These are phyloP conservation scores for Nasua narica DNA, from an alignment of 2,797 vertebrate species.

Conservation along the genomic window DNA sequence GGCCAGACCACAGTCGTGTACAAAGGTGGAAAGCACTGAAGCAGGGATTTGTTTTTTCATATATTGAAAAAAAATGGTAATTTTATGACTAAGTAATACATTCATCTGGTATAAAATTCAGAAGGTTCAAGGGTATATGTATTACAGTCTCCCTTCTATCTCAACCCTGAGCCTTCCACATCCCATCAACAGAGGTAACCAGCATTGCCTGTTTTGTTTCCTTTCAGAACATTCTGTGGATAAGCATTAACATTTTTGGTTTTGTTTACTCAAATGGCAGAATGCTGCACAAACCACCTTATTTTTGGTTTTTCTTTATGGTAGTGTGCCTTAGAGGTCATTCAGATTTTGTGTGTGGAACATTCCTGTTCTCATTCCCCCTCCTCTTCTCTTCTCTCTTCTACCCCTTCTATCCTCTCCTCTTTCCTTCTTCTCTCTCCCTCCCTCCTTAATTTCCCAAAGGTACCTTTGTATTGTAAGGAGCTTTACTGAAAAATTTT, in stretches of 20 bases:
- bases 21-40: neutral
- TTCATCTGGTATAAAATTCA: neutral
- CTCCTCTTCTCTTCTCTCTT: neutral
- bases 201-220: neutral
- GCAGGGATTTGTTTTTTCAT: neutral
- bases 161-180: neutral
- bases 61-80: neutral
- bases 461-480: neutral
- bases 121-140: neutral
- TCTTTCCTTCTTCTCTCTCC: neutral
- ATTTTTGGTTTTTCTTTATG: neutral
- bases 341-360: neutral
- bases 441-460: neutral
- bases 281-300: neutral
- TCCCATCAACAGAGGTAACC: neutral
- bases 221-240: neutral
- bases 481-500: neutral
- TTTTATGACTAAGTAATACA: neutral
- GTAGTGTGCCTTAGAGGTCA: neutral
- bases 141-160: neutral
- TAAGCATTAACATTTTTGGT: neutral
- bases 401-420: neutral
- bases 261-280: neutral
- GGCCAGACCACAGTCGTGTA: neutral
- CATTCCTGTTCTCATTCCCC: neutral